Evolutionary conservation across 2,888 invertebrate species (phyloP).

Genomic region (Nephrotoma guestfalica): DNA sequence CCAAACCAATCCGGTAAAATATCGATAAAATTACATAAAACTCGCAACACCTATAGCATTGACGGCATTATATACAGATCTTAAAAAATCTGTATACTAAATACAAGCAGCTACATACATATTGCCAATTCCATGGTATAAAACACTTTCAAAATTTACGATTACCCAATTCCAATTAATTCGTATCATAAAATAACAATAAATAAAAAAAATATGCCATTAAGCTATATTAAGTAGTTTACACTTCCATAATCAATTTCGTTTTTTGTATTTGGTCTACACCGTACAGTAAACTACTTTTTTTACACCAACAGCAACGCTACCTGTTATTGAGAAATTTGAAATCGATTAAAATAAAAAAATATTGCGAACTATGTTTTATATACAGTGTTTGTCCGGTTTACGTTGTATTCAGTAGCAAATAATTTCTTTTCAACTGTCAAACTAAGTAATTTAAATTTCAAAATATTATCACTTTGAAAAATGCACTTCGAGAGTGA

Average conservation of each 20-base stretch:
- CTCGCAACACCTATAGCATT: not conserved
- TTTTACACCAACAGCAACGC: not conserved
- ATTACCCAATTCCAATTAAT: not conserved
- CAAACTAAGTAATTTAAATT: too few relatives aligned
- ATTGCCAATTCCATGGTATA: too few relatives aligned
- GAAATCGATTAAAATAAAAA: not conserved
- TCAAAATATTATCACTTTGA: too few relatives aligned
- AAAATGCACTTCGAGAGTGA: too few relatives aligned
- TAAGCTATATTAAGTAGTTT: not conserved
- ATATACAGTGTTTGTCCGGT: too few relatives aligned
- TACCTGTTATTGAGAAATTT: not conserved
- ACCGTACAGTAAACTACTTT: not conserved
- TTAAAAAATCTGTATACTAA: too few relatives aligned
- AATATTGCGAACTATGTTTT: not conserved
- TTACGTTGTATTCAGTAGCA: too few relatives aligned
- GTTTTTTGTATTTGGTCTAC: not conserved
- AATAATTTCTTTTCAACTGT: too few relatives aligned
- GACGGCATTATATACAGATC: too few relatives aligned
- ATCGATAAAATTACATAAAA: not conserved
- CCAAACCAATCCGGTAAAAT: not conserved
- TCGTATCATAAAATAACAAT: not conserved
- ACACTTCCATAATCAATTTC: not conserved
- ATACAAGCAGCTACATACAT: too few relatives aligned
- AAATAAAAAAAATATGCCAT: not conserved
- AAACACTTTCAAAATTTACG: not conserved